These are phyloP conservation scores for Lucifuga dentata DNA, from an alignment of 2,113 vertebrate species.

Conservation along the genomic window DNA sequence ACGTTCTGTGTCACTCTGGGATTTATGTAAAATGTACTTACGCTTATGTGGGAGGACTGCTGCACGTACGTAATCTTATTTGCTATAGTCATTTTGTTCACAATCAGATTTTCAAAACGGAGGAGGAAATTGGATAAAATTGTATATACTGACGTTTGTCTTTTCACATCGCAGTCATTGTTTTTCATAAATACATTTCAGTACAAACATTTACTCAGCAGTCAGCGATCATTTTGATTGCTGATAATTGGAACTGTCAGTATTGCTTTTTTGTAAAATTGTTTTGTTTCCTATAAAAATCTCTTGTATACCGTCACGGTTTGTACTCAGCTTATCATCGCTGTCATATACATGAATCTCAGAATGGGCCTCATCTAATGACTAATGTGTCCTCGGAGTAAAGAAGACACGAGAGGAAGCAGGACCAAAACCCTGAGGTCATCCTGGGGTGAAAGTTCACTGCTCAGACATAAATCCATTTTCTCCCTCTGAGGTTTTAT, in stretches of 20 bases:
- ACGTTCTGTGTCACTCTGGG: neutral
- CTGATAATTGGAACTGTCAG: neutral
- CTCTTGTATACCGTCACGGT: neutral
- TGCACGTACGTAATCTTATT: constrained; percentile 20
- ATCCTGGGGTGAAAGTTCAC: neutral
- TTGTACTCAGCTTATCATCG: neutral
- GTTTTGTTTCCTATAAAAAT: no score
- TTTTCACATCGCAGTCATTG: neutral
- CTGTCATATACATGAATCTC: neutral
- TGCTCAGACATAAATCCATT: constrained; percentile 8
- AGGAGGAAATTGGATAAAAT: constrained; percentile 12
- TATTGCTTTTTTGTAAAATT: no score
- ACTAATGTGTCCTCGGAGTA: constrained; percentile 4
- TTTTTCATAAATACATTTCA: neutral
- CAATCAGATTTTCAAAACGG: constrained; percentile 28
- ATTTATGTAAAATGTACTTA: constrained; percentile 12
- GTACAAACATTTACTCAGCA: constrained; percentile 1
- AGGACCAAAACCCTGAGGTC: constrained; percentile 11
- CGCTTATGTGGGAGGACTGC: constrained; percentile 6
- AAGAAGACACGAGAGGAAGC: constrained; percentile 2
- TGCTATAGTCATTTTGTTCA: constrained; percentile 8
- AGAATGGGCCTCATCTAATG: neutral
- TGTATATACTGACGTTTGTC: constrained; percentile 1
- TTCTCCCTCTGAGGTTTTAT: neutral
- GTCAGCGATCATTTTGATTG: neutral